Percentiles rank a stretch among this genome's conserved stretches.
phyloP scores from a whole-genome alignment of 2,113 vertebrate genomes.

The Zapornia atra region DNA sequence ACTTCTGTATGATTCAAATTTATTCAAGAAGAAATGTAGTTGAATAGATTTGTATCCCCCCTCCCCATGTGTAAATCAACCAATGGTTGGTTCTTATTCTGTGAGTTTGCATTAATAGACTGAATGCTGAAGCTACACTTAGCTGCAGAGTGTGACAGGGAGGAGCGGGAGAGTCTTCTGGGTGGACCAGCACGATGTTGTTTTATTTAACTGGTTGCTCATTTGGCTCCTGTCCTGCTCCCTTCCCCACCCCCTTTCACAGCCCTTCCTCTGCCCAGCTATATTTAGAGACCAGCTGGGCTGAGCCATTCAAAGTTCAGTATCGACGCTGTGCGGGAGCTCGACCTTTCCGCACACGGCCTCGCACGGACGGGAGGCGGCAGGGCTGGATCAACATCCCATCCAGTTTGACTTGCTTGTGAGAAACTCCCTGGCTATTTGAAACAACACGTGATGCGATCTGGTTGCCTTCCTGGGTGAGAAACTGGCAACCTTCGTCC shows the following conservation, averaged over 20 bases:
- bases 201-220: neutral
- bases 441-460: rapidly evolving
- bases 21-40: constrained; percentile 28
- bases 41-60: neutral
- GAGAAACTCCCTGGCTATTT: neutral
- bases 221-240: neutral
- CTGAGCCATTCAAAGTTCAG: neutral
- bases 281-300: neutral
- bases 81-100: neutral
- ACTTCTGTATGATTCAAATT: constrained; percentile 15
- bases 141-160: neutral
- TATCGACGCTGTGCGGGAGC: neutral
- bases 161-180: neutral
- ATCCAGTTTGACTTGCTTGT: rapidly evolving
- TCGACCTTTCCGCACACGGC: neutral
- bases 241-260: neutral
- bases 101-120: neutral
- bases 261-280: constrained; percentile 2
- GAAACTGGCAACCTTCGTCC: neutral
- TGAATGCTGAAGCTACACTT: neutral
- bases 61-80: neutral
- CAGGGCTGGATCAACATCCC: neutral
- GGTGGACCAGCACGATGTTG: neutral
- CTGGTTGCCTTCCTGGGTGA: neutral
- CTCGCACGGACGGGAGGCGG: neutral